A percentile compares a stretch with the other conserved stretches of the same genome.
Conservation (phyloP, 2,113 vertebrate genomes). For the Vombatus ursinus region DNA sequence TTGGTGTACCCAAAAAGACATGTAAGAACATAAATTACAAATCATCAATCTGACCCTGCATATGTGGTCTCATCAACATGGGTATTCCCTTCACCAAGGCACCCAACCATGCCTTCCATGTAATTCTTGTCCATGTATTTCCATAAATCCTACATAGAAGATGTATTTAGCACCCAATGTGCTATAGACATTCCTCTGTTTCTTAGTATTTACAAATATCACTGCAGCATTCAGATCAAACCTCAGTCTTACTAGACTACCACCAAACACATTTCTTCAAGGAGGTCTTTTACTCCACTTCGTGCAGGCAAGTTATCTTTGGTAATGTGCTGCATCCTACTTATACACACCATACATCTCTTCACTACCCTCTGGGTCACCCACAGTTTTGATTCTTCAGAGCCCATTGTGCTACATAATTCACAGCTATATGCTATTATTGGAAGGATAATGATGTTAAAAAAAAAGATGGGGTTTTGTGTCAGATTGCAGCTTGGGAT, state of each 20-base stretch:
- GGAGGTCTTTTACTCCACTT: not conserved
- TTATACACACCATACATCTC: not conserved
- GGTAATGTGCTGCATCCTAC: not conserved
- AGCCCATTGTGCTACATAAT: not conserved
- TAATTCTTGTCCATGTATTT: not conserved
- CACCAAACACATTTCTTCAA: not conserved
- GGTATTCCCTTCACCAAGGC: not conserved
- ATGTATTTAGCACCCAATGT: not conserved
- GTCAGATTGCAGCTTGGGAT: not conserved
- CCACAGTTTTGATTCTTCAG: not conserved
- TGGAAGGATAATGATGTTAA: not conserved
- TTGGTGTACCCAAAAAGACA: not conserved
- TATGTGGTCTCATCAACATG: not conserved
- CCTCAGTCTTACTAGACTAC: not conserved
- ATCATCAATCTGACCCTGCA: not conserved
- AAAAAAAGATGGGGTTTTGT: not conserved
- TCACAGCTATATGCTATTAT: not conserved
- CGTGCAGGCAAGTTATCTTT: not conserved
- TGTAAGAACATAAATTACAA: not conserved
- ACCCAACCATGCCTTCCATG: not conserved
- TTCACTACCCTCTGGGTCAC: not conserved
- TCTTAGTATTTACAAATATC: not conserved
- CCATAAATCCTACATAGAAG: not conserved
- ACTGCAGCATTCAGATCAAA: not conserved
- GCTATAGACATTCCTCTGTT: not conserved